phyloP scores from a whole-genome alignment of 2,797 vertebrate genomes.

The Etheostoma nigrum region DNA sequence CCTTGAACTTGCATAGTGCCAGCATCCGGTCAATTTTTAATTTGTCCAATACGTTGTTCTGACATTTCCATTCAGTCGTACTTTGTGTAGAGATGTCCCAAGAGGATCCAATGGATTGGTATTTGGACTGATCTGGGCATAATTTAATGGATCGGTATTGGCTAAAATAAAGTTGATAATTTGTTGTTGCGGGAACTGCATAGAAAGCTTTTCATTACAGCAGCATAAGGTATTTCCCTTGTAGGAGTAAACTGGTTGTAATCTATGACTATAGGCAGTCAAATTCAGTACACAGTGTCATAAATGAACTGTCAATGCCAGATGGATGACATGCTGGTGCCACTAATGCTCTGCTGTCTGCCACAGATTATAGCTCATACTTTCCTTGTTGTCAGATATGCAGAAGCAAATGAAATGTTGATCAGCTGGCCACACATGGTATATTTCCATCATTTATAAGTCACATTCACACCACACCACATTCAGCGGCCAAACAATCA shows the following conservation, averaged over 20 bases:
- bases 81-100: neutral
- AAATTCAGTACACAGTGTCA: slow-evolving; percentile 30
- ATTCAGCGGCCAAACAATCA: neutral
- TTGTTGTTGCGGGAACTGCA: neutral
- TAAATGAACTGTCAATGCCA: slow-evolving; percentile 57
- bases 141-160: neutral
- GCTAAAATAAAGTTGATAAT: too few species aligned
- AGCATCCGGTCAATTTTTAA: neutral
- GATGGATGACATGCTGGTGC: slow-evolving; percentile 43
- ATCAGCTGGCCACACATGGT: slow-evolving; percentile 25
- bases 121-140: neutral
- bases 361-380: slow-evolving; percentile 40
- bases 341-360: slow-evolving; percentile 36
- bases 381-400: slow-evolving; percentile 36
- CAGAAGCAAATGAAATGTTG: slow-evolving; percentile 42
- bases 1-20: neutral
- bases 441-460: slow-evolving; percentile 43
- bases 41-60: neutral
- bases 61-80: neutral
- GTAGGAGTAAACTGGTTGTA: slow-evolving; percentile 24
- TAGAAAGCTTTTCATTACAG: slow-evolving; percentile 15
- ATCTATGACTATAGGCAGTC: slow-evolving; percentile 46
- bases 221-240: slow-evolving; percentile 16
- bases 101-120: neutral
- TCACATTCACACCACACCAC: neutral